phyloP scores from a whole-genome alignment of 2,888 invertebrate species.

The Lasioglossum lativentre region DNA sequence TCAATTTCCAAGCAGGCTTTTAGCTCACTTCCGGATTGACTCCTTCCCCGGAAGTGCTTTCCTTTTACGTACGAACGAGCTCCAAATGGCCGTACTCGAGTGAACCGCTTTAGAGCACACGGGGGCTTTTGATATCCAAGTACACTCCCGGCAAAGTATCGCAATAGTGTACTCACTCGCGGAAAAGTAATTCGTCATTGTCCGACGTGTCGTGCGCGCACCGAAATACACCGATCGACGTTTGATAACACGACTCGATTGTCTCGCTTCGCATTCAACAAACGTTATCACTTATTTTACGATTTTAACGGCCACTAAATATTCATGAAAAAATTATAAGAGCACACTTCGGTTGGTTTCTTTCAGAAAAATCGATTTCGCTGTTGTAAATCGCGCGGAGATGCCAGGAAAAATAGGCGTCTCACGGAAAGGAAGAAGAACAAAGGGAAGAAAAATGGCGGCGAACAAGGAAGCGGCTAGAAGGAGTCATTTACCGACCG shows the following conservation, averaged over 20 bases:
- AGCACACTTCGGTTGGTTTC: not conserved
- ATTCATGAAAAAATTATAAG: not conserved
- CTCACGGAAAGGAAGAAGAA: not conserved
- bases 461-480: constrained; percentile 24
- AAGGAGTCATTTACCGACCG: constrained; percentile 13
- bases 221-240: not conserved
- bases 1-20: constrained; percentile 62
- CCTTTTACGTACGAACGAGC: constrained; percentile 48
- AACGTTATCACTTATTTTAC: not conserved
- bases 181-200: constrained; percentile 44
- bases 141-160: constrained; percentile 25
- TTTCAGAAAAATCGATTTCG: not conserved
- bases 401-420: not conserved
- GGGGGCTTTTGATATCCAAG: constrained; percentile 29
- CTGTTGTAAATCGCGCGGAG: not conserved
- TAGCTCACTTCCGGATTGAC: constrained; percentile 58
- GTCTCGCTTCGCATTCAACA: not conserved
- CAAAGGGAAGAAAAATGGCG: not conserved
- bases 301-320: not conserved
- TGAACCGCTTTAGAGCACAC: constrained; percentile 45
- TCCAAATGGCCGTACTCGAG: constrained; percentile 59
- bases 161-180: constrained; percentile 28
- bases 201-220: not conserved
- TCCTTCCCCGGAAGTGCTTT: constrained; percentile 57
- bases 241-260: not conserved